Evolutionary conservation across 2,888 invertebrate genomes (phyloP), one percentile per base, ranked within the genome.

Genomic region (Epiblema foenella): DNA sequence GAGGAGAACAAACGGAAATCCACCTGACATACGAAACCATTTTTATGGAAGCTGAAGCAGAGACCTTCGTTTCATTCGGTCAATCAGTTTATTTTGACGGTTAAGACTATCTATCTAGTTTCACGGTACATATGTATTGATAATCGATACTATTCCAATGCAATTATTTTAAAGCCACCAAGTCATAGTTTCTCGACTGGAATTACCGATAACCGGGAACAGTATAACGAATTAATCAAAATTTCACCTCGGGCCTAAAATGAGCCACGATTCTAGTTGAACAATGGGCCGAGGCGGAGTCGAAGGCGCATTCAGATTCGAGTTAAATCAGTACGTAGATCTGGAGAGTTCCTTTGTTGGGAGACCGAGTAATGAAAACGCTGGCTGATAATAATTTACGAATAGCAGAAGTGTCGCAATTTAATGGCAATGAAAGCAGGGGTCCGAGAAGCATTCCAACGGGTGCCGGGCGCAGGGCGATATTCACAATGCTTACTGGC

Each of bases 401-500:
- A 90, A 92, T 82, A 90, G 90, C 93, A 93, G 93, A 93, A 93
- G 93, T 93, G 93, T 91, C 92, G 90, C 86, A 89, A 86, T 90
- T 89, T 90, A 92, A 91, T 91, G 88, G 91, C 83, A 66, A 46
- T 46, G 89, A 88, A 78, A 80, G 79, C 81, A 77, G 84, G 80
- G 83, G 80, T 77, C 89, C 88, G 89, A 90, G 89, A 79, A 89
- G 89, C 91, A 93, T 93, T 93, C 93, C 93, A 87, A 79, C 78
- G 85, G 80, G 84, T 81, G 86, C 60, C 59, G 63, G 66, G 60
- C 69, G 80, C 46, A 46, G 46, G 15, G 46, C n/a, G n/a, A 12
- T n/a, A 15, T 46, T 46, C 46, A 46, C n/a, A n/a, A 46, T 46
- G 46, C 46, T 46, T 46, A 15, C 46, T n/a, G n/a, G 8, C n/a